phyloP scores from a whole-genome alignment of 2,113 vertebrate species.

The Phrynosoma platyrhinos region DNA sequence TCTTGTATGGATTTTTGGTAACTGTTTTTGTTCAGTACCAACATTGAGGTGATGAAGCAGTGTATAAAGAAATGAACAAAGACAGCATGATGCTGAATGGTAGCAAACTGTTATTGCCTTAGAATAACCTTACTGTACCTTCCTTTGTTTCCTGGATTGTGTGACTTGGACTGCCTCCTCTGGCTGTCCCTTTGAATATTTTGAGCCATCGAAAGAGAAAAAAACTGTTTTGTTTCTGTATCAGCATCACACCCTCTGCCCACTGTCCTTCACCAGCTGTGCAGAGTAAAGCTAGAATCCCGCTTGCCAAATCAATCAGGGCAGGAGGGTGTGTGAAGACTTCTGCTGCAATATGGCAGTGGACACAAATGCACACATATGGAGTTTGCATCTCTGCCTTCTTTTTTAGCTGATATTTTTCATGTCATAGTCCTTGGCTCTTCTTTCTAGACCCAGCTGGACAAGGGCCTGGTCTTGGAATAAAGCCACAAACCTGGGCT shows the following conservation, averaged over 20 bases:
- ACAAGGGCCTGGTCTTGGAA: neutral
- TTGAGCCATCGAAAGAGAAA: neutral
- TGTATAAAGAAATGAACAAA: neutral
- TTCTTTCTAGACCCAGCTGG: neutral
- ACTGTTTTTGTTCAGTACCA: neutral
- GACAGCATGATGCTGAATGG: neutral
- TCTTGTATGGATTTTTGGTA: neutral
- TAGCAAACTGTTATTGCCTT: neutral
- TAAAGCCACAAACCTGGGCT: slow-evolving; percentile 4
- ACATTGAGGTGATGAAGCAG: neutral
- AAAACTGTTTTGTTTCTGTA: neutral
- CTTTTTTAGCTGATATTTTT: neutral
- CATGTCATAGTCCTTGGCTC: neutral
- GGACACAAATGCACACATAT: neutral
- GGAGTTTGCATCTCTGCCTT: neutral
- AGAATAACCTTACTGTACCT: neutral
- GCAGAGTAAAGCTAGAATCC: neutral
- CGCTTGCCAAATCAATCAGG: neutral
- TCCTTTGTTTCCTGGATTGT: neutral
- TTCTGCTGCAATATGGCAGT: neutral
- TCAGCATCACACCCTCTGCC: neutral
- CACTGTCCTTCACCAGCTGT: neutral
- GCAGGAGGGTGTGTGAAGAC: too few relatives aligned
- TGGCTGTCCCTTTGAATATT: neutral
- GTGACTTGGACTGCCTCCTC: neutral